These are phyloP conservation scores for Ditula angustiorana DNA, from an alignment of 2,888 invertebrate species.

Conservation along the genomic window DNA sequence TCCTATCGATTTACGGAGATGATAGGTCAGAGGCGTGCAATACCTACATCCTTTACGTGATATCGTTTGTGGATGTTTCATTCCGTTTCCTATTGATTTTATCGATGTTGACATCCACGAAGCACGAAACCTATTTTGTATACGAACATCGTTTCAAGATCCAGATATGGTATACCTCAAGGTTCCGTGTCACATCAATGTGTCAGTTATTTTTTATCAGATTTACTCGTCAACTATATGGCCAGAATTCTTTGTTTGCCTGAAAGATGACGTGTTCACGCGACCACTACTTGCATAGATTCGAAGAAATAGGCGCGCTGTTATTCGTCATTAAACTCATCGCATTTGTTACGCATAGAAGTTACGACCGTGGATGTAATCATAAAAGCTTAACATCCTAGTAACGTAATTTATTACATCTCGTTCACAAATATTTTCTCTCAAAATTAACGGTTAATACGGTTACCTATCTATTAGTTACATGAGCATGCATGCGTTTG, in stretches of 20 bases:
- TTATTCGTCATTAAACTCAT: neutral
- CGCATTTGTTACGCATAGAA: slow-evolving; percentile 3
- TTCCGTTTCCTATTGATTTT: slow-evolving; percentile 29
- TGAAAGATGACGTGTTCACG: slow-evolving; percentile 7
- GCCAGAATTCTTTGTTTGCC: slow-evolving; percentile 6
- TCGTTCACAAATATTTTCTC: neutral
- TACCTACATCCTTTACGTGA: slow-evolving; percentile 23
- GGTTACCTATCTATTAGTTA: too few relatives aligned
- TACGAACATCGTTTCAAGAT: neutral
- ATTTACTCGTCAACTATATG: slow-evolving; percentile 10
- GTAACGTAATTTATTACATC: neutral
- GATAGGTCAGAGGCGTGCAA: slow-evolving; percentile 32
- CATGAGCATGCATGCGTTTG: neutral
- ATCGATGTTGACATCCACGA: slow-evolving; percentile 14
- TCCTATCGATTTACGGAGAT: slow-evolving; percentile 19
- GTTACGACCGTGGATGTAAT: neutral
- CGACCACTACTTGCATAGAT: neutral
- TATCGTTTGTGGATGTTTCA: slow-evolving; percentile 19
- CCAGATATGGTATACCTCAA: neutral
- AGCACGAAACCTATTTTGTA: neutral
- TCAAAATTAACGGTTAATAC: neutral
- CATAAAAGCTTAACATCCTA: slow-evolving; percentile 9
- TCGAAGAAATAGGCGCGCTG: neutral
- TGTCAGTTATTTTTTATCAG: slow-evolving; percentile 12
- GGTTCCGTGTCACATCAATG: neutral